Evolutionary conservation across 2,113 vertebrate genomes (phyloP).

Genomic region (Calyptomena viridis): DNA sequence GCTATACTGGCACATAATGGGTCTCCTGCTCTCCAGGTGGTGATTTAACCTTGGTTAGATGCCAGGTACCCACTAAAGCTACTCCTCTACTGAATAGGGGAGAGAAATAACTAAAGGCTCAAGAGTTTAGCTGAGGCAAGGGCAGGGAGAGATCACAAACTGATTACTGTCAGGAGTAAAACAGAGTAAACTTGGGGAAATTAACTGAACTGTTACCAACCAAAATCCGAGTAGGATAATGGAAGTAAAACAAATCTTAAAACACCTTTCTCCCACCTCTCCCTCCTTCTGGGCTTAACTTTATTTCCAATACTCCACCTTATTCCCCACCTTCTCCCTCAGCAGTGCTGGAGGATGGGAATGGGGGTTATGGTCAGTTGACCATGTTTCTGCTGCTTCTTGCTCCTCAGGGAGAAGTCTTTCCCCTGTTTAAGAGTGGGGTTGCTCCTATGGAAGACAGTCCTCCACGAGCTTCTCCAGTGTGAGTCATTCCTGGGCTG

Average conservation of each 20-base stretch:
- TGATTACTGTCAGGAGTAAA: neutral
- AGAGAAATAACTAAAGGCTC: neutral
- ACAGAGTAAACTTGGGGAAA: neutral
- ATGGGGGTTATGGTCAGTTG: accelerated
- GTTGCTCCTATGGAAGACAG: neutral
- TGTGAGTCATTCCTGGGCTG: neutral
- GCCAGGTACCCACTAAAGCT: neutral
- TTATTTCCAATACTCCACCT: neutral
- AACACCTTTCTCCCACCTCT: neutral
- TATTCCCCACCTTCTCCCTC: neutral
- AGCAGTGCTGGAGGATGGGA: neutral
- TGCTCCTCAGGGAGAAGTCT: neutral
- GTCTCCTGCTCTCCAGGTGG: neutral
- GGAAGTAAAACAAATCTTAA: neutral
- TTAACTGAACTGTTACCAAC: neutral
- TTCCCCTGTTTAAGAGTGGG: neutral
- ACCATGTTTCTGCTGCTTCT: neutral
- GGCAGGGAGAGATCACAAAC: neutral
- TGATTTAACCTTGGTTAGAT: neutral
- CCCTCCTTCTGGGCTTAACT: neutral
- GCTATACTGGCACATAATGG: accelerated
- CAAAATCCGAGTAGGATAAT: neutral
- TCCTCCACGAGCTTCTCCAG: neutral
- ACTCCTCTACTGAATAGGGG: neutral
- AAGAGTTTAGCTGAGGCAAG: neutral